Percentiles rank a stretch among this genome's conserved stretches.
phyloP scores from a whole-genome alignment of 1,140 invertebrate species.

The Anastrepha ludens region DNA sequence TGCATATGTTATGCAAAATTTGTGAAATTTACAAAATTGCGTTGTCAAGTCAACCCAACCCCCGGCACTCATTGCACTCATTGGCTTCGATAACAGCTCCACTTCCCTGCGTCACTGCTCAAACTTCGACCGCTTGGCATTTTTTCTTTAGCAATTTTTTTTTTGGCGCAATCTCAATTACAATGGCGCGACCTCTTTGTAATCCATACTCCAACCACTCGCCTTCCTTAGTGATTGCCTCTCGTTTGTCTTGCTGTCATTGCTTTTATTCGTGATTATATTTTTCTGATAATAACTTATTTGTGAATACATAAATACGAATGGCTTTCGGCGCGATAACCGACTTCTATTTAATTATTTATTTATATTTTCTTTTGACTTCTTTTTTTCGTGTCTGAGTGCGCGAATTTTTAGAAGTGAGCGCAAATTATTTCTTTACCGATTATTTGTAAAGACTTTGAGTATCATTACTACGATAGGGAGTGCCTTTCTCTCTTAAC shows the following conservation, averaged over 20 bases:
- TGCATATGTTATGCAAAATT: constrained; percentile 52
- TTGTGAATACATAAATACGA: neutral
- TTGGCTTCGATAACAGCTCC: neutral
- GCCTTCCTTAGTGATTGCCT: neutral
- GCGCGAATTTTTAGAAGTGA: no score
- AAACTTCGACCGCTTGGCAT: neutral
- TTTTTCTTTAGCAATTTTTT: constrained; percentile 11
- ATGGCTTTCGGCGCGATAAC: no score
- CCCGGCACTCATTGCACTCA: neutral
- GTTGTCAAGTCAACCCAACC: constrained; percentile 26
- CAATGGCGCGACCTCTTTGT: constrained; percentile 38
- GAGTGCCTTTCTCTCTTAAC: no score
- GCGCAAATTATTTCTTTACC: no score
- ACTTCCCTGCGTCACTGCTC: neutral
- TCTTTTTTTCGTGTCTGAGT: no score
- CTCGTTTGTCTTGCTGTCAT: constrained; percentile 8
- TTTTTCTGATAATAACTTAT: constrained; percentile 34
- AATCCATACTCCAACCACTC: constrained; percentile 17
- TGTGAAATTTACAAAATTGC: constrained; percentile 45
- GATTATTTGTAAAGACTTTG: no score
- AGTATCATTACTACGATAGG: no score
- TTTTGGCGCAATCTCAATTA: constrained; percentile 1
- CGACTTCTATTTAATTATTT: no score
- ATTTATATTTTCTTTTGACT: no score
- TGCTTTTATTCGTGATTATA: neutral